Evolutionary conservation across 2,113 vertebrate genomes (phyloP).

Genomic region (Columba livia): DNA sequence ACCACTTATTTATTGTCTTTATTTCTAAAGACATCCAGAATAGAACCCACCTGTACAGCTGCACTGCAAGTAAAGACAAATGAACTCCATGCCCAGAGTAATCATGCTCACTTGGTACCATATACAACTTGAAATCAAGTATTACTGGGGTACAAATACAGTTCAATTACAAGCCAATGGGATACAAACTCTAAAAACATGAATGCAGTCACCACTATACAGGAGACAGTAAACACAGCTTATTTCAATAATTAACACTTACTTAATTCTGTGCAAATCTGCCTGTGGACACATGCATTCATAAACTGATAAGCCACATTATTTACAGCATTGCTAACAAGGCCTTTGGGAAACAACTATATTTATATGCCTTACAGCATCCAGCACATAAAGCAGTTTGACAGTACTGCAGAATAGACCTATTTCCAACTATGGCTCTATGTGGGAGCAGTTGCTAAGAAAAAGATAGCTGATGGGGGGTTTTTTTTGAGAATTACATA

Average conservation of each 20-base stretch:
- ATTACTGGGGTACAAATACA: not conserved
- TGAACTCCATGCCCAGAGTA: not conserved
- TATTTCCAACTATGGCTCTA: not conserved
- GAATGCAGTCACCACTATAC: not conserved
- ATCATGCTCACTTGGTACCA: not conserved
- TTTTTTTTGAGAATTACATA: not conserved
- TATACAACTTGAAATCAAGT: not conserved
- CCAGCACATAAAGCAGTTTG: slow-evolving; percentile 19
- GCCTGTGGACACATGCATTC: not conserved
- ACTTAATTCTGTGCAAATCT: not conserved
- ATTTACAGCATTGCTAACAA: not conserved
- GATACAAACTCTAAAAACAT: not conserved
- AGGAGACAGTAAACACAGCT: not conserved
- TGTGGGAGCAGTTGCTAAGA: slow-evolving; percentile 24
- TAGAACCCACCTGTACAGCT: not conserved
- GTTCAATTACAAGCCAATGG: not conserved
- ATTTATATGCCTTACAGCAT: slow-evolving; percentile 39
- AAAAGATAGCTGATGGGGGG: not conserved
- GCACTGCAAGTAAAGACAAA: not conserved
- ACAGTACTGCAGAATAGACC: slow-evolving; percentile 16
- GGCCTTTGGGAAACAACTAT: slow-evolving; percentile 19
- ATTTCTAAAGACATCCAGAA: not conserved
- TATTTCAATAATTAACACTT: not conserved
- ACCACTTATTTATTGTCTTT: not conserved
- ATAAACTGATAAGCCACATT: not conserved